Evolutionary conservation across 2,797 vertebrate genomes (phyloP).

Genomic region (Acestrorhynchus altus): DNA sequence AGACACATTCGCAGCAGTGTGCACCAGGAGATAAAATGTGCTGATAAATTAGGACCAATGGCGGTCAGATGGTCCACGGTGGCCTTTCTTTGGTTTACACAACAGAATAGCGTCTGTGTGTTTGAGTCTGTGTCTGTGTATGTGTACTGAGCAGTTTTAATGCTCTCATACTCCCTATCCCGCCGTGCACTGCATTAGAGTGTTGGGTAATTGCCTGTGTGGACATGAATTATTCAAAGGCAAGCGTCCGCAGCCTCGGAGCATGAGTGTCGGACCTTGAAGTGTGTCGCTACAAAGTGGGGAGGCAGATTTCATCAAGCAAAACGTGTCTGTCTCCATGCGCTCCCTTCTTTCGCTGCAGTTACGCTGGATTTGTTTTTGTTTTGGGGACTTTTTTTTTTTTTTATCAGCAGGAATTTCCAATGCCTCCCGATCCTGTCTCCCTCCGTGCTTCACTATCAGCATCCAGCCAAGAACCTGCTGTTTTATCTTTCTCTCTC

Average conservation of each 20-base stretch:
- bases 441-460: not conserved
- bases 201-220: conserved; percentile 59
- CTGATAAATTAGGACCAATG: conserved; percentile 64
- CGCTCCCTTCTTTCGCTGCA: conserved; percentile 18
- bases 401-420: conserved; percentile 46
- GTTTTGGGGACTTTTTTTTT: not conserved
- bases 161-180: conserved; percentile 27
- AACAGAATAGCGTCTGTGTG: conserved; percentile 27
- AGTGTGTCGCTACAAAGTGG: conserved; percentile 42
- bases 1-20: conserved; percentile 25
- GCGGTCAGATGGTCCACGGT: conserved; percentile 26
- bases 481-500: conserved; percentile 1
- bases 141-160: conserved; percentile 33
- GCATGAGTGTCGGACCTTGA: conserved; percentile 27
- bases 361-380: conserved; percentile 33
- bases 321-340: conserved; percentile 20
- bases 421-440: conserved; percentile 35
- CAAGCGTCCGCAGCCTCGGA: not conserved
- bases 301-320: conserved; percentile 56
- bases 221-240: conserved; percentile 62
- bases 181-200: conserved; percentile 55
- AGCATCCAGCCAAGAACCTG: not conserved
- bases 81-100: conserved; percentile 27
- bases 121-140: conserved; percentile 16
- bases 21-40: conserved; percentile 65